A percentile compares a stretch with the other conserved stretches of the same genome.
These are phyloP conservation scores for Gasterosteus aculeatus DNA, from an alignment of 2,113 vertebrate genomes.

Conservation along the genomic window DNA sequence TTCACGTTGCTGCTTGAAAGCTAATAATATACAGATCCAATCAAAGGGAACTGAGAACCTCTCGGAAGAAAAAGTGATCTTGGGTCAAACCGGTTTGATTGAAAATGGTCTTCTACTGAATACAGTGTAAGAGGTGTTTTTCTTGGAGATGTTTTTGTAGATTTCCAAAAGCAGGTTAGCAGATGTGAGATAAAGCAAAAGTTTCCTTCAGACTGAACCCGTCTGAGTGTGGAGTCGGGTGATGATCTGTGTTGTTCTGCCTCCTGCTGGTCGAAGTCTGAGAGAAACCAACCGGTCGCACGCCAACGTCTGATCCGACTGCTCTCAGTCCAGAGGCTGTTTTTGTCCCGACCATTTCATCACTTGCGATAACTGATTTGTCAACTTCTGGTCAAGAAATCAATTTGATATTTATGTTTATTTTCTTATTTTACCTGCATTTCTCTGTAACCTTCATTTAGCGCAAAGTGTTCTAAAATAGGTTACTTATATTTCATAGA, in stretches of 20 bases:
- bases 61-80: not conserved
- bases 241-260: constrained; percentile 39
- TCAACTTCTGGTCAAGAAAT: too few relatives aligned
- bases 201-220: not conserved
- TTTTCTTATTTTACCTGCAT: not conserved
- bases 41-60: not conserved
- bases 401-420: too few relatives aligned
- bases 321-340: not conserved
- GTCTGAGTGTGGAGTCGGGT: not conserved
- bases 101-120: not conserved
- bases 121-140: not conserved
- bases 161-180: not conserved
- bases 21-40: not conserved
- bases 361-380: too few relatives aligned
- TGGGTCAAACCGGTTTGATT: not conserved
- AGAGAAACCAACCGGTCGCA: not conserved
- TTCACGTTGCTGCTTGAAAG: not conserved
- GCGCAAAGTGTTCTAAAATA: not conserved
- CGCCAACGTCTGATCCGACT: not conserved
- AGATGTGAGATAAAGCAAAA: not conserved
- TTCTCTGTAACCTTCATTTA: not conserved
- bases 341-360: not conserved
- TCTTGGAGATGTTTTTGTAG: not conserved
- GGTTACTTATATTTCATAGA: not conserved
- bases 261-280: constrained; percentile 66